Evolutionary conservation across 2,888 invertebrate species (phyloP).

Genomic region (Melieria omissa): DNA sequence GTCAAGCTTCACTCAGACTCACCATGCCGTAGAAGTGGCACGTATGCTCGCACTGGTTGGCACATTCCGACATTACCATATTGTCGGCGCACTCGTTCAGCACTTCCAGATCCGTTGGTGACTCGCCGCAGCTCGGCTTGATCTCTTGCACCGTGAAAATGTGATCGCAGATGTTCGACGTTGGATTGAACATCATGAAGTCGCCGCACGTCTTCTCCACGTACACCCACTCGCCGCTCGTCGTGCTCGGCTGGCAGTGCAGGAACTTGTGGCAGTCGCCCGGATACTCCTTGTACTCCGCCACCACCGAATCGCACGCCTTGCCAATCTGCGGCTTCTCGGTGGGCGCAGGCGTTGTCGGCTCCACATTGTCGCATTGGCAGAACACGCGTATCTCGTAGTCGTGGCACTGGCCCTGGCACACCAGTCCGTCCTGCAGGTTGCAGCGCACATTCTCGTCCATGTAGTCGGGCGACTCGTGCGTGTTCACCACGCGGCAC

Average conservation of each 20-base stretch:
- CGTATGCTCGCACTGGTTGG: constrained; percentile 76
- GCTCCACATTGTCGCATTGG: constrained; percentile 66
- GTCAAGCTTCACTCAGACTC: constrained; percentile 4
- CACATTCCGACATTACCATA: constrained; percentile 75
- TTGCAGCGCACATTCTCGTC: constrained; percentile 82
- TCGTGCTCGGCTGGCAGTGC: constrained; percentile 72
- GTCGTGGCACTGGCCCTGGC: constrained; percentile 78
- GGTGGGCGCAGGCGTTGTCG: constrained; percentile 45
- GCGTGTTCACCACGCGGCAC: constrained; percentile 76
- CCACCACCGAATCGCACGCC: constrained; percentile 64
- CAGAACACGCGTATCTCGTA: constrained; percentile 86
- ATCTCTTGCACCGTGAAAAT: constrained; percentile 70
- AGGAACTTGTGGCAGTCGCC: constrained; percentile 77
- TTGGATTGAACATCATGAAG: constrained; percentile 76
- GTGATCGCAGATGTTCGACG: constrained; percentile 74
- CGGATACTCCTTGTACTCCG: constrained; percentile 73
- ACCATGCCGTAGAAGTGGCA: constrained; percentile 75
- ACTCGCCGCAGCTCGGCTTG: constrained; percentile 72
- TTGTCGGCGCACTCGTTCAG: constrained; percentile 63
- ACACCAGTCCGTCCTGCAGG: constrained; percentile 77
- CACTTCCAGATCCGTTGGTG: constrained; percentile 31
- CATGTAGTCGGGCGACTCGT: constrained; percentile 74
- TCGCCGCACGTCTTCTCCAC: constrained; percentile 76
- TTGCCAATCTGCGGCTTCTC: constrained; percentile 55
- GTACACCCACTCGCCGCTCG: constrained; percentile 64